phyloP scores from a whole-genome alignment of 2,888 invertebrate species.

The Parochlus steinenii region DNA sequence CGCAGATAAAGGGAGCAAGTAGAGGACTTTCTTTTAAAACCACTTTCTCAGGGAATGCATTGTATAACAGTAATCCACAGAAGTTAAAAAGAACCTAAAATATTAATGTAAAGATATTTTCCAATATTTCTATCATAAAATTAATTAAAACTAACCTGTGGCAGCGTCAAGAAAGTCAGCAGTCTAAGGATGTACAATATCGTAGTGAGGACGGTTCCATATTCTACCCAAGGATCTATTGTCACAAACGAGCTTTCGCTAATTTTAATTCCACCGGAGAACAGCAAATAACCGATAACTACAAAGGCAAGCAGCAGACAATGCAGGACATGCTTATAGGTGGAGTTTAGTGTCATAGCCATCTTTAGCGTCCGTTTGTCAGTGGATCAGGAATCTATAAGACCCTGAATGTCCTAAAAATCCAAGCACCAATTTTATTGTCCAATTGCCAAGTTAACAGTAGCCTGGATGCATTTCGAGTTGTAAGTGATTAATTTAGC shows the following conservation, averaged over 20 bases:
- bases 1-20: slow-evolving; percentile 84
- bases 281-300: slow-evolving; percentile 56
- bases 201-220: slow-evolving; percentile 58
- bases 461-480: no score
- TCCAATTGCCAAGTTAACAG: no score
- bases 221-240: slow-evolving; percentile 66
- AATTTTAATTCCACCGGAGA: slow-evolving; percentile 43
- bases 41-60: slow-evolving; percentile 88
- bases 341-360: no score
- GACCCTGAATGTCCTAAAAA: no score
- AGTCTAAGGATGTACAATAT: slow-evolving; percentile 61
- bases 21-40: slow-evolving; percentile 76
- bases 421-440: no score
- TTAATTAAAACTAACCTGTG: no score
- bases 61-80: slow-evolving; percentile 72
- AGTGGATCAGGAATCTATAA: no score
- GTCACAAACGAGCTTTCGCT: slow-evolving; percentile 35
- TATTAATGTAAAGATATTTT: no score
- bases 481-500: no score
- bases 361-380: no score
- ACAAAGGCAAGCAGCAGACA: slow-evolving; percentile 56
- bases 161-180: slow-evolving; percentile 70
- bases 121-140: no score
- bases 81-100: slow-evolving; percentile 45
- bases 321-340: slow-evolving; percentile 61